A percentile compares a stretch with the other conserved stretches of the same genome.
Conservation (phyloP, 2,797 vertebrate species). For the Karalla daura region DNA sequence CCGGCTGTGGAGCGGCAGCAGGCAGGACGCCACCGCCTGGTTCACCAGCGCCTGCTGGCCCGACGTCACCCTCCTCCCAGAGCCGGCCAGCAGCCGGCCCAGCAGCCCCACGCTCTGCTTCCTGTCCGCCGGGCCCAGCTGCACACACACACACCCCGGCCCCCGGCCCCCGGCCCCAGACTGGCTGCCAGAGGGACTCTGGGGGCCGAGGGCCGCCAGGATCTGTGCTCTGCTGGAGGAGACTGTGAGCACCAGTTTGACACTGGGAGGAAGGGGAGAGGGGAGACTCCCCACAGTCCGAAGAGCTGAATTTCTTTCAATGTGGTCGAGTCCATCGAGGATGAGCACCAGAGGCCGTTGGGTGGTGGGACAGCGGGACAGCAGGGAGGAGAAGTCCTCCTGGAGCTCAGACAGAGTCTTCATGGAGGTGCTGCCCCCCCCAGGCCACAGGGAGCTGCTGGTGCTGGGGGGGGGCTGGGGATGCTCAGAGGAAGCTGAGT, state of each 20-base stretch:
- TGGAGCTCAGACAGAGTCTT: conserved; percentile 65
- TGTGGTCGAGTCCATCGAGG: conserved; percentile 81
- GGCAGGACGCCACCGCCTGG: conserved; percentile 77
- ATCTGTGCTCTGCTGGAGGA: conserved; percentile 60
- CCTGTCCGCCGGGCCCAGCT: conserved; percentile 67
- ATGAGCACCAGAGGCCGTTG: conserved; percentile 77
- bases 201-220: conserved; percentile 62
- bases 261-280: conserved; percentile 68
- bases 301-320: conserved; percentile 33
- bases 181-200: not conserved
- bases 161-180: conserved; percentile 5
- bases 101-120: conserved; percentile 77
- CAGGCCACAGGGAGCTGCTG: no score
- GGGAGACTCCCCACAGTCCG: conserved; percentile 75
- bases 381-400: conserved; percentile 64
- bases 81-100: conserved; percentile 64
- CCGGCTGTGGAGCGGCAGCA: conserved; percentile 77
- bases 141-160: conserved; percentile 47
- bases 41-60: conserved; percentile 86
- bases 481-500: not conserved
- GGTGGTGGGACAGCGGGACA: no score
- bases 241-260: conserved; percentile 80
- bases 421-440: not conserved
- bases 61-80: conserved; percentile 83
- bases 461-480: not conserved